Evolutionary conservation across 2,797 vertebrate species (phyloP), one percentile per base, ranked within the genome.

Genomic region (Sebastes baramenuke): DNA sequence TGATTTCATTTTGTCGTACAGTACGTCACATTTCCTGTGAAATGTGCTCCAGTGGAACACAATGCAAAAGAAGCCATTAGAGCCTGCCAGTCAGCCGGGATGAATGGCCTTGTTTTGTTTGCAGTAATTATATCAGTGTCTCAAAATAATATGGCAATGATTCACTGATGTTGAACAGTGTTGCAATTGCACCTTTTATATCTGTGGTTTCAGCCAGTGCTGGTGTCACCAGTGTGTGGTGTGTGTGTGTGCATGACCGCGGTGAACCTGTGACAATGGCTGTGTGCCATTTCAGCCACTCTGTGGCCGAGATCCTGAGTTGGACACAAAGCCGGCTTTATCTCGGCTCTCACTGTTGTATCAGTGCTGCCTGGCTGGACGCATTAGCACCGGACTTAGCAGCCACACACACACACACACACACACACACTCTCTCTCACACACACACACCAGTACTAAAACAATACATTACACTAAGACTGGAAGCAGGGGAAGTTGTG

Each of bases 241-340:
- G 66, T 62, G 75, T 77, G 79, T 61, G 83, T 60, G 84, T 71
- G 70, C 29, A 13, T 83, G 88, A 79, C 89, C 84, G 80, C 81
- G 58, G 80, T 92, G 88, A 94, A 91, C 91, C 92, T 81, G 75
- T 61, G 69, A 93, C 89, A 87, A 90, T 90, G 91, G 91, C 93
- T 79, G 79, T 70, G 85, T 88, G 90, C 91, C 88, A 89, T 82
- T 89, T 85, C 86, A 88, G 88, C 88, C 88, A 77, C 88, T 90
- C 90, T 77, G 86, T 72, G 75, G 77, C 87, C 32, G 75, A 77
- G 88, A 88, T 88, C 84, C 91, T 86, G 89, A 88, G 88, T 89
- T 75, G 79, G 74, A 90, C 90, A 95, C 94, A 95, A 93, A 93
- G 93, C 88, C 69, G 77, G 80, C 90, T 93, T 94, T 93, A 92